phyloP scores from a whole-genome alignment of 2,888 invertebrate genomes.

The Tromatobia lineatoria region DNA sequence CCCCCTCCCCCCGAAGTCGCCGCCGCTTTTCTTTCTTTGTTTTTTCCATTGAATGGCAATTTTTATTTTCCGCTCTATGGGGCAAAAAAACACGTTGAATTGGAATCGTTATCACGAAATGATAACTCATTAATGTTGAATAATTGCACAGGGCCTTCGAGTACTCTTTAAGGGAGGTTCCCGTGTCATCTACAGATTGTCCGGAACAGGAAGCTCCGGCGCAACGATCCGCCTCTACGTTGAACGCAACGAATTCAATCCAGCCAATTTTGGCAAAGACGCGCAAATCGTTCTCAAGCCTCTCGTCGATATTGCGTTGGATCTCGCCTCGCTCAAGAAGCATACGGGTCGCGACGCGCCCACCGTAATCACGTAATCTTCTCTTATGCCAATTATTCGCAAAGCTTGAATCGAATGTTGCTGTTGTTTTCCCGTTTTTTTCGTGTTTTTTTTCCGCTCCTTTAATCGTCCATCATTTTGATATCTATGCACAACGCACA shows the following conservation, averaged over 20 bases:
- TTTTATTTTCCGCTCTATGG: no score
- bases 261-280: constrained; percentile 78
- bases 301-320: constrained; percentile 94
- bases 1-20: no score
- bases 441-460: no score
- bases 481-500: constrained; percentile 59
- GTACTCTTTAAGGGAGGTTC: constrained; percentile 98
- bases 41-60: no score
- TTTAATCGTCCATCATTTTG: no score
- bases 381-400: neutral
- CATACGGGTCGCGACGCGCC: constrained; percentile 96
- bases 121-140: no score
- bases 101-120: no score
- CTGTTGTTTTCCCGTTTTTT: constrained; percentile 10
- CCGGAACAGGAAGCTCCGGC: constrained; percentile 99
- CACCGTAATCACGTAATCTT: constrained; percentile 96
- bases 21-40: neutral
- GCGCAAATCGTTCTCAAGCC: constrained; percentile 92
- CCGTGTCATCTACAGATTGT: constrained; percentile 96
- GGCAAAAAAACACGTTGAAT: no score
- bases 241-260: constrained; percentile 95
- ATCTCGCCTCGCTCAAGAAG: constrained; percentile 92
- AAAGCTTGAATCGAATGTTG: neutral
- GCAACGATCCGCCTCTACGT: constrained; percentile 98
- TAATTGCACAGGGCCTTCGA: constrained; percentile 96